A percentile compares a stretch with the other conserved stretches of the same genome.
Conservation (phyloP, 2,113 vertebrate genomes). For the Sarotherodon lohbergeri region DNA sequence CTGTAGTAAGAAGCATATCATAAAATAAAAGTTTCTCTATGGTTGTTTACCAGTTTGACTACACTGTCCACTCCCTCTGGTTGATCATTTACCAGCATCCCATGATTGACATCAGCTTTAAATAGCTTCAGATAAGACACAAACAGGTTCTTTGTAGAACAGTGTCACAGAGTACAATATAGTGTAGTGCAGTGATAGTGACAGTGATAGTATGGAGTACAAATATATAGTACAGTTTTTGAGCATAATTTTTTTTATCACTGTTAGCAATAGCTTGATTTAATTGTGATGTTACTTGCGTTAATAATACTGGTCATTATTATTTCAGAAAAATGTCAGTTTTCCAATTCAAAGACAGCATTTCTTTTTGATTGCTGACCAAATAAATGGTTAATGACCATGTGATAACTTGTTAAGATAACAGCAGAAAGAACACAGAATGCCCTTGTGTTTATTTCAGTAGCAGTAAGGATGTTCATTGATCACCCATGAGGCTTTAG, state of each 20-base stretch:
- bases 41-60: background rate
- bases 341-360: background rate
- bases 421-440: slow-evolving; percentile 5
- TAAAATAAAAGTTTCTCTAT: background rate
- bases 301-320: background rate
- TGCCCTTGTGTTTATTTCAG: slow-evolving; percentile 62
- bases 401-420: slow-evolving; percentile 53
- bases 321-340: background rate
- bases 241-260: background rate
- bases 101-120: slow-evolving; percentile 43
- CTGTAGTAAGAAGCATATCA: background rate
- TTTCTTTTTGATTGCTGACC: slow-evolving; percentile 19
- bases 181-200: background rate
- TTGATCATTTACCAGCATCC: slow-evolving; percentile 56
- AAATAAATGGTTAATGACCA: slow-evolving; percentile 31
- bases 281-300: background rate
- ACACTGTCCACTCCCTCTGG: background rate
- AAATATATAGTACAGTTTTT: background rate
- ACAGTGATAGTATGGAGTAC: background rate
- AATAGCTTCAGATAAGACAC: slow-evolving; percentile 47
- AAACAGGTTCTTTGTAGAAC: background rate
- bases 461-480: slow-evolving; percentile 57
- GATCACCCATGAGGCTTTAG: slow-evolving; percentile 38
- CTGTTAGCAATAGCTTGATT: background rate
- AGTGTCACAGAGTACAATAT: slow-evolving; percentile 7